Percentiles rank a stretch among this genome's conserved stretches.
These are phyloP conservation scores for Archaeoteleia sp. DNA, from an alignment of 2,888 invertebrate genomes.

Conservation along the genomic window DNA sequence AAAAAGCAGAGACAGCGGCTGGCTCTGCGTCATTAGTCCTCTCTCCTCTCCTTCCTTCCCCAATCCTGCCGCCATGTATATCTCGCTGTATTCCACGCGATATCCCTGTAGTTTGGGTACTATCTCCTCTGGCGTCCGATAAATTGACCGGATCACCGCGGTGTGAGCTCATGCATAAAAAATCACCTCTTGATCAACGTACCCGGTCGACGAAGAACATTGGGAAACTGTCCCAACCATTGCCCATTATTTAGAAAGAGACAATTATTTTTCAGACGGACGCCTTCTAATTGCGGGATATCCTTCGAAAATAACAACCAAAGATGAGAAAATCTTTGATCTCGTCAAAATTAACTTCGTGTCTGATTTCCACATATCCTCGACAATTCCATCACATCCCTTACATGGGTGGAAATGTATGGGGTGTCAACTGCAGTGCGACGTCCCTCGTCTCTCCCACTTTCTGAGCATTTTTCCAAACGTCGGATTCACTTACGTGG, in stretches of 20 bases:
- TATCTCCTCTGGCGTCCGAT: conserved; percentile 37
- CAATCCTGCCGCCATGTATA: conserved; percentile 12
- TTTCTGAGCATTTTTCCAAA: conserved; percentile 18
- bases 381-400: conserved; percentile 13
- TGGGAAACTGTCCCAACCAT: no score
- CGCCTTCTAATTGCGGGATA: no score
- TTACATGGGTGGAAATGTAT: conserved; percentile 39
- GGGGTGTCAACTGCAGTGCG: conserved; percentile 51
- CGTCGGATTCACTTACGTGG: conserved; percentile 1
- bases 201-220: no score
- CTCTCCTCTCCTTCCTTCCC: conserved; percentile 32
- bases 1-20: conserved; percentile 60
- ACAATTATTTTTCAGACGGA: no score
- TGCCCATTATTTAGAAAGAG: no score
- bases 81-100: conserved; percentile 8
- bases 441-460: conserved; percentile 24
- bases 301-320: no score
- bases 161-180: no score
- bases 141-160: conserved; percentile 30
- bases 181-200: no score
- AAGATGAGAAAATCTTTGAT: no score
- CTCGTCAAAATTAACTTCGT: conserved; percentile 36
- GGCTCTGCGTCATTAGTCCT: conserved; percentile 68
- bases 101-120: conserved; percentile 31
- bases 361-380: conserved; percentile 2